These are phyloP conservation scores for Monopis laevigella DNA, from an alignment of 2,888 invertebrate genomes.

Conservation along the genomic window DNA sequence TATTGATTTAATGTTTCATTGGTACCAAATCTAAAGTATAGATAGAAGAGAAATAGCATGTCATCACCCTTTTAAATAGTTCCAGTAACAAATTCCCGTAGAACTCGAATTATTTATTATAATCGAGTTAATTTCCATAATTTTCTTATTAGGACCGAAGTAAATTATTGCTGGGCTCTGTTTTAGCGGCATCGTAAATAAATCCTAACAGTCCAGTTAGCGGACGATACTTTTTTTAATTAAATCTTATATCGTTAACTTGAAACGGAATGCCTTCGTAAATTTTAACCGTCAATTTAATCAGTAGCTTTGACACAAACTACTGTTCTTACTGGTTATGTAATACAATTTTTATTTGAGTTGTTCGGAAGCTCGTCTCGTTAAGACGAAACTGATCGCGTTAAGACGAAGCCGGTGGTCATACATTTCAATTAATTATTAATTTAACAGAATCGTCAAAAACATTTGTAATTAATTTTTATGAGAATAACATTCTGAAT, in stretches of 20 bases:
- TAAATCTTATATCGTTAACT: constrained; percentile 47
- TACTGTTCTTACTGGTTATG: constrained; percentile 17
- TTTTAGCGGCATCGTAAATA: constrained; percentile 61
- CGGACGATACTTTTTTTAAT: constrained; percentile 46
- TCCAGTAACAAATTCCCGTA: constrained; percentile 35
- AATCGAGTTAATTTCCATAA: constrained; percentile 56
- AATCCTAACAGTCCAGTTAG: constrained; percentile 36
- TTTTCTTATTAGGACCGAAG: constrained; percentile 57
- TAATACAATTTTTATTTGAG: constrained; percentile 1
- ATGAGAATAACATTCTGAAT: too few relatives aligned
- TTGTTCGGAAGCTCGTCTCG: constrained; percentile 2
- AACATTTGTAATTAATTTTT: too few relatives aligned
- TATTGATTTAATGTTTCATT: too few relatives aligned
- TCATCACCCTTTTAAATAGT: constrained; percentile 27
- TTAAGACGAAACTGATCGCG: background rate
- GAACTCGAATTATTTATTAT: constrained; percentile 56
- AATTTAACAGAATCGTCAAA: too few relatives aligned
- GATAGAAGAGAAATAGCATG: constrained; percentile 20
- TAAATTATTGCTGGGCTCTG: constrained; percentile 48
- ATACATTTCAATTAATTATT: constrained; percentile 2
- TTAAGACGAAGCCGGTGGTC: background rate
- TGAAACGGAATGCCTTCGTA: constrained; percentile 30
- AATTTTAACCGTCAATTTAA: constrained; percentile 30
- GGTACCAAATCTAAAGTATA: background rate
- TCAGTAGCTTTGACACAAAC: constrained; percentile 24